Percentiles rank a stretch among this genome's conserved stretches.
Conservation (phyloP, 2,113 vertebrate species). For the Indicator indicator region DNA sequence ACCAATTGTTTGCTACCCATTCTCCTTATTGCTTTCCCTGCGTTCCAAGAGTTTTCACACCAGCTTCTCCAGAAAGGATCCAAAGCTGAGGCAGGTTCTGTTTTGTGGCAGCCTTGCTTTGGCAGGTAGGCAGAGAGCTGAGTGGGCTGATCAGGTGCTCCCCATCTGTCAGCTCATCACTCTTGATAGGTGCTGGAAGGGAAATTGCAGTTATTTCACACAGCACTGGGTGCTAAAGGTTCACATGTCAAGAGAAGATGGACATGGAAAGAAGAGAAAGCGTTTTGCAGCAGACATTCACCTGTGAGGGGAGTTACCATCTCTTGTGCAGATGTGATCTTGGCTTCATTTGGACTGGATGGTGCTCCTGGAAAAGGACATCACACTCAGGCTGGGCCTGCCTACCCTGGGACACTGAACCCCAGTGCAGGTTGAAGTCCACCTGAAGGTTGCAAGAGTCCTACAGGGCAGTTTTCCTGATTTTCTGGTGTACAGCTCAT, state of each 20-base stretch:
- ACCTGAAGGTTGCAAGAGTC: not conserved
- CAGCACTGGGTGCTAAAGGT: conserved; percentile 37
- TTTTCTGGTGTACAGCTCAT: not conserved
- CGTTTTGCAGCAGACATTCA: not conserved
- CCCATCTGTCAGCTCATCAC: conserved; percentile 46
- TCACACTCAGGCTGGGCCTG: not conserved
- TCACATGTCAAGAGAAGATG: conserved; percentile 29
- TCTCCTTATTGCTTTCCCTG: not conserved
- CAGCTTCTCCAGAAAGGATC: not conserved
- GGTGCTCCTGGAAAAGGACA: not conserved
- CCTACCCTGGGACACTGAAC: not conserved
- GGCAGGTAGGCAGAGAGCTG: conserved; percentile 24
- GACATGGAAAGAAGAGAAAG: conserved; percentile 11
- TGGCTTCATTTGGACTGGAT: not conserved
- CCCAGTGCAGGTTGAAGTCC: not conserved
- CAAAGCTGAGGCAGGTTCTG: not conserved
- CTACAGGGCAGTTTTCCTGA: not conserved
- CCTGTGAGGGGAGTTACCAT: not conserved
- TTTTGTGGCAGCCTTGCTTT: conserved; percentile 21
- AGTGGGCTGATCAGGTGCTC: conserved; percentile 38
- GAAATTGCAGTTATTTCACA: conserved; percentile 42
- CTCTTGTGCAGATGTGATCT: not conserved
- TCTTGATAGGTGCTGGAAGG: conserved; percentile 49
- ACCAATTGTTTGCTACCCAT: conserved; percentile 1
- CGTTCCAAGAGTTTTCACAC: not conserved